These are phyloP conservation scores for Butorides virescens DNA, from an alignment of 2,113 vertebrate species.

Conservation along the genomic window DNA sequence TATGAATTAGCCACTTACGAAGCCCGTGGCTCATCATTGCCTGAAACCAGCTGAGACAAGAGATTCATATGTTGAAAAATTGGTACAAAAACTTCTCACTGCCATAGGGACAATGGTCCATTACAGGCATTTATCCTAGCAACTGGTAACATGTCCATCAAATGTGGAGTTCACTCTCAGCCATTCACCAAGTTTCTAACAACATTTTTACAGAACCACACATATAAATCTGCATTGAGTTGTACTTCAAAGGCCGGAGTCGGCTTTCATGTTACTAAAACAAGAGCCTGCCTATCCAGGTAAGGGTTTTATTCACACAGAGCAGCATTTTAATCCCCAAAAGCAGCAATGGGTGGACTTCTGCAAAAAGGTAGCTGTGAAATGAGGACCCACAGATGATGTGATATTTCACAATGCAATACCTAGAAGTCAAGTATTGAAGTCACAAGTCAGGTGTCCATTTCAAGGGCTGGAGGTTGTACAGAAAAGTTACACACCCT, in stretches of 20 bases:
- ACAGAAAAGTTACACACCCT: background rate
- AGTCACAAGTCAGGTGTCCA: background rate
- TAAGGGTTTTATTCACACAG: background rate
- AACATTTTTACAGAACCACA: background rate
- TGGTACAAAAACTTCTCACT: background rate
- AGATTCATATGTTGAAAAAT: background rate
- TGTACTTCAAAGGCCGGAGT: background rate
- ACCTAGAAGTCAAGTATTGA: background rate
- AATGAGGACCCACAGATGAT: background rate
- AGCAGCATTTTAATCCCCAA: background rate
- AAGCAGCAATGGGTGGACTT: background rate
- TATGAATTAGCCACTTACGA: background rate
- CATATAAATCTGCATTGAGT: background rate
- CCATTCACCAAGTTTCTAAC: background rate
- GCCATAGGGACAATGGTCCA: background rate
- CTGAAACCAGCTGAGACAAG: background rate
- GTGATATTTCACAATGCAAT: background rate
- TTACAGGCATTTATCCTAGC: background rate
- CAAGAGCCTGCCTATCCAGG: background rate
- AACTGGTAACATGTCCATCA: background rate
- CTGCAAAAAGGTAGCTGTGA: background rate
- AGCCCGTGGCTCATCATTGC: rapidly evolving
- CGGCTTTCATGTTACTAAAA: background rate
- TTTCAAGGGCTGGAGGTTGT: background rate
- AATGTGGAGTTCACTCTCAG: background rate